A percentile compares a stretch with the other conserved stretches of the same genome.
phyloP scores from a whole-genome alignment of 2,888 invertebrate species.

The Phasia obesa region DNA sequence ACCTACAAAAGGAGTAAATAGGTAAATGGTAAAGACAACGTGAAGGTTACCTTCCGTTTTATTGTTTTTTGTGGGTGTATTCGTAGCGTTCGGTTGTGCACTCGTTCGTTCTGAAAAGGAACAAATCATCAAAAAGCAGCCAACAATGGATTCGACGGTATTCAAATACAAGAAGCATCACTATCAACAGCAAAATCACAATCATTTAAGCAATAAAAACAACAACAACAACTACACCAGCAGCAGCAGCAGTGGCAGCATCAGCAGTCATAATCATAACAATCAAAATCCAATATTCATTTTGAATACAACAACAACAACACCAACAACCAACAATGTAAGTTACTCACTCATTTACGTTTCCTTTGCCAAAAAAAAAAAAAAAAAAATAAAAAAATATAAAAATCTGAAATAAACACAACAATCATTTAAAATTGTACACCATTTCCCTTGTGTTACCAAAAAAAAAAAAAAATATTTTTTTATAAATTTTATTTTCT shows the following conservation, averaged over 20 bases:
- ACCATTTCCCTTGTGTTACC: constrained; percentile 5
- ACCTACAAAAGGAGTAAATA: not conserved
- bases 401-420: too few relatives aligned
- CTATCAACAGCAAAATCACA: constrained; percentile 27
- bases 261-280: constrained; percentile 56
- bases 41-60: constrained; percentile 14
- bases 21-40: not conserved
- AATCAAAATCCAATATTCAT: constrained; percentile 70
- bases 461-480: too few relatives aligned
- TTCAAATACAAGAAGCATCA: constrained; percentile 58
- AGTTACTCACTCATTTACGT: constrained; percentile 34
- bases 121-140: constrained; percentile 19
- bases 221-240: constrained; percentile 3
- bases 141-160: constrained; percentile 60
- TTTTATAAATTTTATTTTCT: too few relatives aligned
- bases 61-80: not conserved
- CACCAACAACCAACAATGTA: constrained; percentile 66
- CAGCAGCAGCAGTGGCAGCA: constrained; percentile 6
- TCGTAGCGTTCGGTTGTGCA: too few relatives aligned
- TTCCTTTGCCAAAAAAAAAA: not conserved
- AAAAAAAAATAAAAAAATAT: too few relatives aligned
- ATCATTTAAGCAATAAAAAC: not conserved
- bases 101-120: not conserved
- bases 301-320: constrained; percentile 66
- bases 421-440: not conserved